Percentiles rank a stretch among this genome's conserved stretches.
Conservation (phyloP, 2,888 invertebrate genomes). For the Drosophila kanekoi region DNA sequence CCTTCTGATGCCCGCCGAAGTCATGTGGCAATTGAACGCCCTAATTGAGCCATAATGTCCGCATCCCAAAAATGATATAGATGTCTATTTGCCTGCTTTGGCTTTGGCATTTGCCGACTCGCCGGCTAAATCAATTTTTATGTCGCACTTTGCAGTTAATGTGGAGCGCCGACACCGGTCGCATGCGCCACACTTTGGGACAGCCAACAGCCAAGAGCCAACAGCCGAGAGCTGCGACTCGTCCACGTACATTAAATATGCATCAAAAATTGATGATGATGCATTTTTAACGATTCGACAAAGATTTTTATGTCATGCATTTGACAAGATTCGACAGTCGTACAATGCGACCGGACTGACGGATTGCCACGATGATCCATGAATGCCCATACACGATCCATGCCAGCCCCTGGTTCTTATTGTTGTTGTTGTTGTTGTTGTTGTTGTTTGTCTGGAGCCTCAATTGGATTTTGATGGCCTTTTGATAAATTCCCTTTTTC, state of each 20-base stretch:
- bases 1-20: not conserved
- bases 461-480: constrained; percentile 73
- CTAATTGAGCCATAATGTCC: constrained; percentile 69
- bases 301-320: constrained; percentile 73
- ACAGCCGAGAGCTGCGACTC: constrained; percentile 14
- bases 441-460: constrained; percentile 46
- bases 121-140: constrained; percentile 76
- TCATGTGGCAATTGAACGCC: constrained; percentile 31
- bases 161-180: constrained; percentile 42
- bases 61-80: constrained; percentile 11
- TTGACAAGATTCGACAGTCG: constrained; percentile 70
- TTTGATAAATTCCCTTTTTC: constrained; percentile 58
- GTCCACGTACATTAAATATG: constrained; percentile 74
- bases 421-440: constrained; percentile 15
- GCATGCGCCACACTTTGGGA: constrained; percentile 10
- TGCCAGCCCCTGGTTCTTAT: constrained; percentile 10
- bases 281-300: constrained; percentile 78
- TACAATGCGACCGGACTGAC: constrained; percentile 32
- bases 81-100: constrained; percentile 36
- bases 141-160: constrained; percentile 74
- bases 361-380: constrained; percentile 44
- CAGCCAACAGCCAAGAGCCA: constrained; percentile 3
- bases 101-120: constrained; percentile 59
- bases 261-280: constrained; percentile 81
- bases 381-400: constrained; percentile 39